A percentile compares a stretch with the other conserved stretches of the same genome.
Evolutionary conservation across 1,140 invertebrate species (phyloP).

Genomic region (Colletes latitarsis): DNA sequence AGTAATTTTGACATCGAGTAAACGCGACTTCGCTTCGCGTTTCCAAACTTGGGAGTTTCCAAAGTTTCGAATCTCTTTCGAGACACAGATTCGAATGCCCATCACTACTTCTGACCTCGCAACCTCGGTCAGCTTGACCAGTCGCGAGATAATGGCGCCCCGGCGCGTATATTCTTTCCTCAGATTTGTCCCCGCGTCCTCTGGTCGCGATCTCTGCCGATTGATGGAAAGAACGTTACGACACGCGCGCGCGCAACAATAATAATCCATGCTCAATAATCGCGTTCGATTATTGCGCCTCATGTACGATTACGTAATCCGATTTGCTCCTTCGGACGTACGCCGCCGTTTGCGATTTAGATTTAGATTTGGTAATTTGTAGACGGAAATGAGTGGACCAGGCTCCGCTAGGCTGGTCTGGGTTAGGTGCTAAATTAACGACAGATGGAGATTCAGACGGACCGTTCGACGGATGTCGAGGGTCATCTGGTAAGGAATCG

Average conservation of each 20-base stretch:
- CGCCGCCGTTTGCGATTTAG: conserved; percentile 71
- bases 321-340: not conserved
- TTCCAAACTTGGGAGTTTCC: no score
- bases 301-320: conserved; percentile 55
- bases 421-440: conserved; percentile 69
- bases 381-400: conserved; percentile 77
- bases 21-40: not conserved
- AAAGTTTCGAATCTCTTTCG: no score
- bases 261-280: conserved; percentile 64
- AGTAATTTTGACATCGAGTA: not conserved
- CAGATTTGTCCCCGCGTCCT: not conserved
- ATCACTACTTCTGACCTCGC: conserved; percentile 50
- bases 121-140: conserved; percentile 53
- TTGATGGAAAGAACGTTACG: conserved; percentile 58
- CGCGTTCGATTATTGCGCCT: conserved; percentile 57
- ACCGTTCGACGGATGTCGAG: conserved; percentile 1
- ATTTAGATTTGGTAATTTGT: conserved; percentile 79
- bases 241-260: conserved; percentile 65
- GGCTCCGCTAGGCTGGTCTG: conserved; percentile 40
- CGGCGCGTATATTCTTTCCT: not conserved
- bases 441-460: conserved; percentile 56
- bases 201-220: conserved; percentile 17
- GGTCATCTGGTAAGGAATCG: conserved; percentile 45
- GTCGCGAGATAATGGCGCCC: conserved; percentile 52
- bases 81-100: not conserved